phyloP scores from a whole-genome alignment of 2,113 vertebrate species.

The Xiphorhynchus elegans region DNA sequence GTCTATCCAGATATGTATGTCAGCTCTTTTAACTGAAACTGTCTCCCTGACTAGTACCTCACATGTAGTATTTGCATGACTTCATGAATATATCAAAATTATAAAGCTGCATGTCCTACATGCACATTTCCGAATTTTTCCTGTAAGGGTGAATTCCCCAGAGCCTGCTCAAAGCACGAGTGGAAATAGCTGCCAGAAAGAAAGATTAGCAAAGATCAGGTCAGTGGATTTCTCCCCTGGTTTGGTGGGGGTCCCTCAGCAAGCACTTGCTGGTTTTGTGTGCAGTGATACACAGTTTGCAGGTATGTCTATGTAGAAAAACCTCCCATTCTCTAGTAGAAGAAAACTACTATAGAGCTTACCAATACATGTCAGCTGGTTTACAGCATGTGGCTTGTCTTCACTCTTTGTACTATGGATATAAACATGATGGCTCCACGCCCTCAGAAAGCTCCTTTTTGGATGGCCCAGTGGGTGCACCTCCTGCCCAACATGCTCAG shows the following conservation, averaged over 20 bases:
- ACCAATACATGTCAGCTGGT: not conserved
- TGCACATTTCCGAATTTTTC: not conserved
- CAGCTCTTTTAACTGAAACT: constrained; percentile 13
- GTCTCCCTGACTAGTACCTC: not conserved
- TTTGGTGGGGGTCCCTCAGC: not conserved
- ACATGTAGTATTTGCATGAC: not conserved
- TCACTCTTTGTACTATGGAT: not conserved
- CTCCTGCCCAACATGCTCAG: not conserved
- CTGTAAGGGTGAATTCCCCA: not conserved
- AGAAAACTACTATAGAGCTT: not conserved
- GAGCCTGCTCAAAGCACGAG: accelerated
- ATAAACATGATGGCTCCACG: not conserved
- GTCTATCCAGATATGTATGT: not conserved
- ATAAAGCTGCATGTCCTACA: not conserved
- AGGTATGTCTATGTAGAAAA: not conserved
- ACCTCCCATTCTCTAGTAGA: not conserved
- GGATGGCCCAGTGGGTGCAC: not conserved
- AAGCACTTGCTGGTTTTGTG: not conserved
- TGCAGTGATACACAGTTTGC: not conserved
- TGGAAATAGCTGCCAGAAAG: not conserved
- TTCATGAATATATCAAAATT: not conserved
- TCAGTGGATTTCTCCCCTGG: not conserved
- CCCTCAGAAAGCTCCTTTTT: not conserved
- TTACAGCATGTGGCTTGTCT: not conserved
- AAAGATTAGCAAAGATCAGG: not conserved